A percentile compares a stretch with the other conserved stretches of the same genome.
Evolutionary conservation across 92 coral and sea anemone species (phyloP).

Genomic region (Chrysogorgia sp.): DNA sequence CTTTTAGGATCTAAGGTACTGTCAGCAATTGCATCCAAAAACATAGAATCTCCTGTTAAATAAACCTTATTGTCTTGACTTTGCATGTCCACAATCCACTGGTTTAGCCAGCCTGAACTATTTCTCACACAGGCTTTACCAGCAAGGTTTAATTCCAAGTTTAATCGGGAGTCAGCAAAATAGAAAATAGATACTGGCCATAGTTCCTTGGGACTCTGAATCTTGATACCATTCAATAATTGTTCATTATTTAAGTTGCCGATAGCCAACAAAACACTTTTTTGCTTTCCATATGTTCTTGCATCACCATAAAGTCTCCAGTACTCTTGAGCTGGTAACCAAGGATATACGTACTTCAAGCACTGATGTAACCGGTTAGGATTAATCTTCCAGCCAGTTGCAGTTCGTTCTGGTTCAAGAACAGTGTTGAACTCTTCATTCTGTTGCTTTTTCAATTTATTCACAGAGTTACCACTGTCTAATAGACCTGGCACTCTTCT

Average conservation of each 20-base stretch:
- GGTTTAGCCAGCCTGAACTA: constrained; percentile 45
- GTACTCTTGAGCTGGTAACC: constrained; percentile 6
- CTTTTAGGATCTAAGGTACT: constrained; percentile 45
- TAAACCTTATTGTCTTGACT: constrained; percentile 1
- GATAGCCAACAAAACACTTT: too few relatives aligned
- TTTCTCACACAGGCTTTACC: background rate
- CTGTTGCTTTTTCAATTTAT: constrained; percentile 14
- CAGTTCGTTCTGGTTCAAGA: constrained; percentile 37
- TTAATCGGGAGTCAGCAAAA: constrained; percentile 35
- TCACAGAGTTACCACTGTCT: constrained; percentile 25
- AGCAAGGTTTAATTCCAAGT: constrained; percentile 34
- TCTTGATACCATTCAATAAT: constrained; percentile 21
- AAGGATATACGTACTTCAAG: too few relatives aligned
- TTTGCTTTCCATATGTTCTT: too few relatives aligned
- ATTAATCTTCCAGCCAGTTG: too few relatives aligned
- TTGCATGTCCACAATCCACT: constrained; percentile 41
- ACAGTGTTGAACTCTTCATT: constrained; percentile 21
- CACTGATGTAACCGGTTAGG: too few relatives aligned
- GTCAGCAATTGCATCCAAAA: constrained; percentile 49
- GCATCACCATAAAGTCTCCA: too few relatives aligned
- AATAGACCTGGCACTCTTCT: constrained; percentile 26
- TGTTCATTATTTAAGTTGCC: too few relatives aligned
- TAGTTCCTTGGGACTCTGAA: constrained; percentile 44
- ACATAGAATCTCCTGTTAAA: constrained; percentile 46
- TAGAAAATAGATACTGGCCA: constrained; percentile 61